Evolutionary conservation across 2,113 vertebrate genomes (phyloP).

Genomic region (Dolichotis patagonum): DNA sequence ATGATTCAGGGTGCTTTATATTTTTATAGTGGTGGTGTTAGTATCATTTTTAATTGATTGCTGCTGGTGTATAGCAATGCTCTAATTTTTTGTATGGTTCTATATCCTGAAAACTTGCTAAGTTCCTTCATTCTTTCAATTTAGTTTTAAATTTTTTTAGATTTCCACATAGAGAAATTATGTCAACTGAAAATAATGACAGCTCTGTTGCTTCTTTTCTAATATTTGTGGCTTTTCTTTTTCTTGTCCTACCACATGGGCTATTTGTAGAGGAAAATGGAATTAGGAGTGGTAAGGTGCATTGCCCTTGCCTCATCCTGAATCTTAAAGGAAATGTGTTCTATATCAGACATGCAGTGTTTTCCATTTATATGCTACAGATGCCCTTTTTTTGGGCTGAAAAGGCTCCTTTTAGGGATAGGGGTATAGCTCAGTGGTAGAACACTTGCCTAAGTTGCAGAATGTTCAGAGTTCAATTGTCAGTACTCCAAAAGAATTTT

Average conservation of each 20-base stretch:
- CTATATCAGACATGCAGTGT: not conserved
- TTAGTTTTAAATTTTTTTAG: not conserved
- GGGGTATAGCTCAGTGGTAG: not conserved
- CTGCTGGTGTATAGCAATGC: not conserved
- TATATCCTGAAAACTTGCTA: slow-evolving; percentile 10
- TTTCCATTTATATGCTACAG: not conserved
- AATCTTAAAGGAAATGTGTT: not conserved
- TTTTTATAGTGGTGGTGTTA: not conserved
- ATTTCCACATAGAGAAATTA: slow-evolving; percentile 30
- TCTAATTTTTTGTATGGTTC: not conserved
- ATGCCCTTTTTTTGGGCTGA: not conserved
- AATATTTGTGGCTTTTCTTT: slow-evolving; percentile 41
- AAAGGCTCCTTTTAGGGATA: not conserved
- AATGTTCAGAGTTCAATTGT: not conserved
- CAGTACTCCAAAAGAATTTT: not conserved
- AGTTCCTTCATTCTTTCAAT: slow-evolving; percentile 24
- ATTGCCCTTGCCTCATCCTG: not conserved
- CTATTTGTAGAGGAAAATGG: not conserved
- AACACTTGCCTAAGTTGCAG: not conserved
- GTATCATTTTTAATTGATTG: not conserved
- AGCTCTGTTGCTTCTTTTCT: slow-evolving; percentile 43
- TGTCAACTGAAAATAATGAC: slow-evolving; percentile 29
- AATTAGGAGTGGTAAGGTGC: not conserved
- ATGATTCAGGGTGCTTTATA: not conserved
- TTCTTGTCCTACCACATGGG: not conserved